Percentiles rank a stretch among this genome's conserved stretches.
Conservation (phyloP, 2,797 vertebrate genomes). For the Salarias fasciatus region DNA sequence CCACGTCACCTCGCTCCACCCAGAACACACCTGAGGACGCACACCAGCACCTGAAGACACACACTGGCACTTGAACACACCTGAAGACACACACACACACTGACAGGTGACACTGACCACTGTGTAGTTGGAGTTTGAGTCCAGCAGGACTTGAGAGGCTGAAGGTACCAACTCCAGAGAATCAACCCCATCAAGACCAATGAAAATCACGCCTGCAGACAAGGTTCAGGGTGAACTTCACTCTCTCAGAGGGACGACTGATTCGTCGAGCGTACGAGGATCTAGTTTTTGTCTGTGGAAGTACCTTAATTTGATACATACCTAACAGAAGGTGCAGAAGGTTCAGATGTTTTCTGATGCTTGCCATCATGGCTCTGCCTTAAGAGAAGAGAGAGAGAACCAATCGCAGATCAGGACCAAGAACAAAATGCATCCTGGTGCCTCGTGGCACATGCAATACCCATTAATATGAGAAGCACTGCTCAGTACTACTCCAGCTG, state of each 20-base stretch:
- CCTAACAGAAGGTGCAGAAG: conserved; percentile 53
- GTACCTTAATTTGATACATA: conserved; percentile 23
- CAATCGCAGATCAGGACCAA: not conserved
- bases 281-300: no score
- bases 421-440: not conserved
- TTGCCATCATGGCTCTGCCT: conserved; percentile 14
- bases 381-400: conserved; percentile 3
- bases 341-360: conserved; percentile 4
- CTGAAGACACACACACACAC: not conserved
- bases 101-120: conserved; percentile 62
- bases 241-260: no score
- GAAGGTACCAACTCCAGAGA: conserved; percentile 76
- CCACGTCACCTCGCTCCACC: conserved; percentile 82
- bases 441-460: not conserved
- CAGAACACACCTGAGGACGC: conserved; percentile 77
- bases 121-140: conserved; percentile 78
- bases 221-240: not conserved
- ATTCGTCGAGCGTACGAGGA: no score
- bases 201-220: conserved; percentile 53
- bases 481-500: not conserved
- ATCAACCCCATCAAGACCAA: conserved; percentile 18
- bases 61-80: not conserved
- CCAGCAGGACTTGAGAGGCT: conserved; percentile 78
- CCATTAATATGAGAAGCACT: not conserved
- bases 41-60: not conserved